Evolutionary conservation across 2,888 invertebrate species (phyloP), one percentile per base, ranked within the genome.

Genomic region (Tachina lurida): DNA sequence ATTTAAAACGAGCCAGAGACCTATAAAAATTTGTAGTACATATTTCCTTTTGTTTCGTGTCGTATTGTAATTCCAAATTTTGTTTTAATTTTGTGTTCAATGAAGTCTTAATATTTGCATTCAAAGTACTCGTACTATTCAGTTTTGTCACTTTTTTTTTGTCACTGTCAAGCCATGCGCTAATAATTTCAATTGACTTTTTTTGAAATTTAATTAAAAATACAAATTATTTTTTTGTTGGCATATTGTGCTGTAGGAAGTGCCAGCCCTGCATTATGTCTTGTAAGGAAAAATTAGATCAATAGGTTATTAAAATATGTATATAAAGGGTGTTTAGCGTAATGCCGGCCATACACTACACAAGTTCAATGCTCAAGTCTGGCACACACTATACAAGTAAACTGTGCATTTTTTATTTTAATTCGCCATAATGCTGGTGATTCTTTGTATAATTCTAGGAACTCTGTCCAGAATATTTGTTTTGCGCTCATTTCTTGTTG

Each of bases 101-200:
- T 39, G 7, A 52, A 39, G 22, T 68, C 31, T 22, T 1, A 63
- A 45, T 13, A 63, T 63, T 63, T 52, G 67, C 52, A 31, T 45
- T 22, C n/a, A 22, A 71, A 71, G 45, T 22, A 43, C 41, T 71
- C 58, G 45, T 22, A 43, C 41, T 71, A 12, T 43, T n/a, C 45
- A 58, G n/a, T 22, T 71, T 65, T 65, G 9, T 22, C 45, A 65
- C 22, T 47, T 31, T n/a, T n/a, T n/a, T n/a, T n/a, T n/a, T n/a
- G n/a, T n/a, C 9, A 58, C 58, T 45, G 58, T 31, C 71, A 13
- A 17, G 12, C 31, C 22, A 10, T 39, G 17, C 13, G 58, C 43
- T n/a, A 56, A 7, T 47, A 31, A 4, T 58, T 71, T 71, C 71
- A 60, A 71, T 71, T 71, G 31, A 58, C 12, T 31, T 58, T 47